Conservation (phyloP, 64 coral and sea anemone species). For the Montipora capricornis region DNA sequence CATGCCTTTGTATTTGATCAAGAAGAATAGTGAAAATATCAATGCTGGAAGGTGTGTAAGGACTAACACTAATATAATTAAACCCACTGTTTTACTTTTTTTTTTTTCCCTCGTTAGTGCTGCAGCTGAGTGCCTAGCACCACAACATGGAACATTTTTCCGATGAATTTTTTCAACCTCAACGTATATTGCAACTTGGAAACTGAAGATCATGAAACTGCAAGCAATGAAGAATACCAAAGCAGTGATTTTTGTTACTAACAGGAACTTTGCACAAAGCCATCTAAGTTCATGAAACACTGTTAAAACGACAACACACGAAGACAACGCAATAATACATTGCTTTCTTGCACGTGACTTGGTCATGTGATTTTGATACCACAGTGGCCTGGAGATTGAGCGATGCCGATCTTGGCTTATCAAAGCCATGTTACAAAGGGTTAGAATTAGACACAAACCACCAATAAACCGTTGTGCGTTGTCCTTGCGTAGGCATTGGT, state of each 20-base stretch:
- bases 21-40: not conserved
- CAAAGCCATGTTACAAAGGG: not conserved
- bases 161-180: not conserved
- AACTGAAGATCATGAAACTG: not conserved
- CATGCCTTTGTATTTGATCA: not conserved
- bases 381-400: not conserved
- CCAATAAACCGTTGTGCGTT: not conserved
- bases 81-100: not conserved
- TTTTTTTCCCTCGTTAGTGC: not conserved
- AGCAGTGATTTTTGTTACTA: not conserved
- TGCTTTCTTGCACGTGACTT: not conserved
- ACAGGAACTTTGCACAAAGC: not conserved
- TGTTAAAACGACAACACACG: not conserved
- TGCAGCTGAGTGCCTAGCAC: not conserved
- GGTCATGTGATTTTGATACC: not conserved
- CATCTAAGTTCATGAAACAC: too few species aligned
- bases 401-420: conserved; percentile 2
- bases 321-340: too few species aligned
- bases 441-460: not conserved
- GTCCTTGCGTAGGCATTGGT: not conserved
- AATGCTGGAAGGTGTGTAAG: not conserved
- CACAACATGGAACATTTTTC: not conserved
- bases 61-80: not conserved
- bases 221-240: not conserved
- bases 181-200: not conserved